Percentiles rank a stretch among this genome's conserved stretches.
Conservation (phyloP, 2,888 invertebrate species). For the Pseudeuparius sepicola region DNA sequence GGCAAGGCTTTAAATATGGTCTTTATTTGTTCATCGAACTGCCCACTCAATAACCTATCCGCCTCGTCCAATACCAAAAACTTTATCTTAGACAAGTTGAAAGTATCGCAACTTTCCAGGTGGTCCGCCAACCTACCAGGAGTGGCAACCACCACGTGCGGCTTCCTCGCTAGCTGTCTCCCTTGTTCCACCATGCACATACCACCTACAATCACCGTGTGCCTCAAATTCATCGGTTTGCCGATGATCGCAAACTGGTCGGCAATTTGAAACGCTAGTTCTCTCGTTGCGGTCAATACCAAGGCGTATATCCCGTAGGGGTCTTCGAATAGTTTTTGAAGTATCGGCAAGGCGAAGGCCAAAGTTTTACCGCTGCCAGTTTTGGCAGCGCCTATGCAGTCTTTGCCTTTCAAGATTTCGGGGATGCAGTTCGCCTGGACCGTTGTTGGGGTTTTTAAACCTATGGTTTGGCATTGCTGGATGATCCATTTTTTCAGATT, state of each 20-base stretch:
- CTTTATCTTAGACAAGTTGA: conserved; percentile 66
- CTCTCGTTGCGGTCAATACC: conserved; percentile 89
- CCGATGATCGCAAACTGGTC: conserved; percentile 93
- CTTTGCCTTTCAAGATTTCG: conserved; percentile 63
- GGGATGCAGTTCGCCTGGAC: conserved; percentile 78
- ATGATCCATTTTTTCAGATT: conserved; percentile 65
- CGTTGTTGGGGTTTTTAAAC: conserved; percentile 66
- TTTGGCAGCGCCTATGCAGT: conserved; percentile 94
- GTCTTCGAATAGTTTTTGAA: conserved; percentile 85
- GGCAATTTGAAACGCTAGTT: conserved; percentile 84
- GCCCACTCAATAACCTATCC: conserved; percentile 70
- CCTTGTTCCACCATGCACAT: conserved; percentile 88
- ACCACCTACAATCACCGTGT: conserved; percentile 83
- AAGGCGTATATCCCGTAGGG: conserved; percentile 95
- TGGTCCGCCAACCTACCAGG: conserved; percentile 94
- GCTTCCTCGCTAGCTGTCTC: conserved; percentile 67
- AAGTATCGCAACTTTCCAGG: conserved; percentile 76
- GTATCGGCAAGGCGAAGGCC: conserved; percentile 90
- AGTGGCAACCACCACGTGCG: conserved; percentile 94
- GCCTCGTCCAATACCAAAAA: conserved; percentile 95
- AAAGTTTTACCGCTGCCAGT: conserved; percentile 98
- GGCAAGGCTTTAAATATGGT: conserved; percentile 71
- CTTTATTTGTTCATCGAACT: conserved; percentile 73
- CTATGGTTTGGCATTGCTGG: conserved; percentile 57
- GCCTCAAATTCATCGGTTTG: conserved; percentile 73